Conservation (phyloP, 2,797 vertebrate genomes). For the Myoxocephalus aenaeus region DNA sequence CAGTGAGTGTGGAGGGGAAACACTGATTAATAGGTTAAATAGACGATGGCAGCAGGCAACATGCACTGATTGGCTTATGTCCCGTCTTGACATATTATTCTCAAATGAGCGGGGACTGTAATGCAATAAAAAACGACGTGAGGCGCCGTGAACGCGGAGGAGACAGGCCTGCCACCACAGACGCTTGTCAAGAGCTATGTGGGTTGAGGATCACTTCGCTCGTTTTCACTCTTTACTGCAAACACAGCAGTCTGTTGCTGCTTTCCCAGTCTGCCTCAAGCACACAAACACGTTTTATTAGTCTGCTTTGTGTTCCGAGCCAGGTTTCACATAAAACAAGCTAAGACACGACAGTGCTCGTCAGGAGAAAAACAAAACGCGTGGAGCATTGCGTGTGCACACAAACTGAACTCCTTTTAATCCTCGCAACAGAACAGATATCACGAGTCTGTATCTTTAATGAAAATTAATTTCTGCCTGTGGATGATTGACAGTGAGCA, state of each 20-base stretch:
- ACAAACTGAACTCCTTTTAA: constrained; percentile 42
- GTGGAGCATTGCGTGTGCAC: constrained; percentile 29
- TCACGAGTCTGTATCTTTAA: neutral
- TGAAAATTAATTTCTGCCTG: neutral
- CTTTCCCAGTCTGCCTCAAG: constrained; percentile 61
- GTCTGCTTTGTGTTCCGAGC: constrained; percentile 32
- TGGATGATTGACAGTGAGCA: constrained; percentile 9
- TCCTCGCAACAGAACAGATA: constrained; percentile 26
- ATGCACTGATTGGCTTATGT: constrained; percentile 40
- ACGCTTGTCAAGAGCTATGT: constrained; percentile 59
- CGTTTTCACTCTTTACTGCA: constrained; percentile 58
- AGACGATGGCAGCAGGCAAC: constrained; percentile 34
- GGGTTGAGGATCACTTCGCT: constrained; percentile 62
- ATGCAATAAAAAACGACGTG: constrained; percentile 41
- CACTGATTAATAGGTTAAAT: constrained; percentile 28
- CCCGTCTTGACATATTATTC: constrained; percentile 49
- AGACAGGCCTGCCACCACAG: constrained; percentile 45
- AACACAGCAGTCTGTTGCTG: constrained; percentile 48
- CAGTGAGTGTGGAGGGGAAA: constrained; percentile 18
- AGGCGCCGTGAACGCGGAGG: constrained; percentile 15
- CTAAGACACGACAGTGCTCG: constrained; percentile 42
- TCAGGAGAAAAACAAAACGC: constrained; percentile 27
- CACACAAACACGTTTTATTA: constrained; percentile 72
- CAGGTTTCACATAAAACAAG: constrained; percentile 68
- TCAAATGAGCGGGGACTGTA: constrained; percentile 49